Percentiles rank a stretch among this genome's conserved stretches.
These are phyloP conservation scores for Caenorhabditis sulstoni DNA, from an alignment of 2,888 invertebrate species.

Conservation along the genomic window DNA sequence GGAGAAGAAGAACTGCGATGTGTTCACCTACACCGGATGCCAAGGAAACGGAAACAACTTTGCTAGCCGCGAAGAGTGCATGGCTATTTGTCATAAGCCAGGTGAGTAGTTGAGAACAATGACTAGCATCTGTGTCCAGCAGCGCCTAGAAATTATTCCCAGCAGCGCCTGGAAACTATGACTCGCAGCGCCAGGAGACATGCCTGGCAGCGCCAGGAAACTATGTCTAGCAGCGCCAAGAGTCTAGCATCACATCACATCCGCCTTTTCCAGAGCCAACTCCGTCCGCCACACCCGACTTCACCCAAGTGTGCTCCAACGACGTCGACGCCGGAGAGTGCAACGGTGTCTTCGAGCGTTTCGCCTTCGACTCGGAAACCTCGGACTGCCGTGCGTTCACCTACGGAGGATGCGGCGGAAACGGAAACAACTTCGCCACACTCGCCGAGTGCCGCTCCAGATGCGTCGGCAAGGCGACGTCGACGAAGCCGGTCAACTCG, in stretches of 20 bases:
- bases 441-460: conserved; percentile 73
- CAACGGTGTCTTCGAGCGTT: conserved; percentile 70
- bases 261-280: conserved; percentile 35
- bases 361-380: conserved; percentile 65
- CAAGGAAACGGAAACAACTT: conserved; percentile 82
- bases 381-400: conserved; percentile 76
- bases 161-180: no score
- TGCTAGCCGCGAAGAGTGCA: conserved; percentile 78
- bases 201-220: no score
- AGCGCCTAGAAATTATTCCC: no score
- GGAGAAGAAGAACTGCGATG: conserved; percentile 78
- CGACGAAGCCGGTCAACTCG: conserved; percentile 45
- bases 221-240: no score
- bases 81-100: conserved; percentile 73
- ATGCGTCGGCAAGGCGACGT: conserved; percentile 63
- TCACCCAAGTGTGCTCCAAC: conserved; percentile 71
- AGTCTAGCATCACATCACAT: neutral
- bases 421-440: conserved; percentile 80
- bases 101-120: conserved; percentile 2
- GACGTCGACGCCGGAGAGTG: conserved; percentile 78
- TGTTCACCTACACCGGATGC: conserved; percentile 82
- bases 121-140: neutral
- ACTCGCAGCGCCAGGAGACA: no score
- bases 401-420: conserved; percentile 79
- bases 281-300: conserved; percentile 61